Evolutionary conservation across 2,888 invertebrate genomes (phyloP), one percentile per base, ranked within the genome.

Genomic region (Pimpla rufipes): DNA sequence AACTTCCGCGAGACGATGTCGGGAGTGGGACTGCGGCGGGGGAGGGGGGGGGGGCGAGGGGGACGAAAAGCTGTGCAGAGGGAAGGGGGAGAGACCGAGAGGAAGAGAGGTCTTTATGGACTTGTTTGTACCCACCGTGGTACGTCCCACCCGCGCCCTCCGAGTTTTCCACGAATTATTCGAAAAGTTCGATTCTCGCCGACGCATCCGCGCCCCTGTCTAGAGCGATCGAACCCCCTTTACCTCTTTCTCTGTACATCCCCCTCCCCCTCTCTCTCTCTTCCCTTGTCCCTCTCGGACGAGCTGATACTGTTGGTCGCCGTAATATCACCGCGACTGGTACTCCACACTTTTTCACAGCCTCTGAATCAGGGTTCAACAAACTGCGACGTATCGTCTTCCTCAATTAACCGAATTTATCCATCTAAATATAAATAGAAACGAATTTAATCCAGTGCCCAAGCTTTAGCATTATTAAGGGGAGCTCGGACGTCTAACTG

Each of bases 91-190:
- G 50, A 76, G 64, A 59, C 42, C 18, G 73, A 18, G 68, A 57
- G 62, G 79, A 64, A 76, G 80, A 68, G 78, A 81, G 86, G 86
- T 89, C 90, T 91, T 91, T 91, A 91, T 90, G 89, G 90, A 87
- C 90, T 91, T 91, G 91, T 91, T 91, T 91, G 91, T 91, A 88
- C 88, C 87, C 78, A 77, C 40, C 68, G 70, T 68, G 64, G 73
- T 59, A 55, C 68, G 70, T n/a, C n/a, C n/a, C 62, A 52, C 73
- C 29, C 70, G 62, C 64, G 29, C 73, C 55, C 47, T 55, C 73
- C 66, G 79, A 83, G 82, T 86, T 90, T 90, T 89, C 89, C 85
- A 88, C 79, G 87, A 90, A 90, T 90, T 90, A 90, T 90, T 87
- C 84, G 90, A 87, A 89, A 90, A 90, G 88, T 90, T 90, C 83